Base-by-base conservation (phyloP, 2,888 invertebrate species). In the Parapristionchus giblindavisi region DNA sequence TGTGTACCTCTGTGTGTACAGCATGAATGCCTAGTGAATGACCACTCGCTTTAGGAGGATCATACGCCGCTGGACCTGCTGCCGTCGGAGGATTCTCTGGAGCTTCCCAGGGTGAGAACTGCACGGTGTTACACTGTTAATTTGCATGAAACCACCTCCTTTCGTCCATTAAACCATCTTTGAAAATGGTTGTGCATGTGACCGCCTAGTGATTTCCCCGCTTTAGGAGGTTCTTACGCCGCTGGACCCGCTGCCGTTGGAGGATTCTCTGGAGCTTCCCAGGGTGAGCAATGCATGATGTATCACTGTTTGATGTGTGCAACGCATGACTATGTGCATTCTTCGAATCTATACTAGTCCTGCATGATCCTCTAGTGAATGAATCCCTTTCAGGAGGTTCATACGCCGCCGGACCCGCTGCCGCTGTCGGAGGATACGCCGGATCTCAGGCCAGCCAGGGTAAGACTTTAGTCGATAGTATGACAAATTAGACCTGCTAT, bases 181-280 rank as follows among this genome's bases (percentile, higher is more conserved):
- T 11, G 56, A 32, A 56, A 14, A 56, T 27, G 56, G 56, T 56
- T 32, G 29, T 14, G 56, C 32, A 56, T 24, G 11, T 27, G 27
- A 56, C 32, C 56, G 29, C 2, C 2, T 56, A 56, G 27, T 27
- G 29, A 56, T 17, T 17, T 27, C 27, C 27, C 56, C 29, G 11
- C 29, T 24, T 21, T 17, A 43, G 63, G 63, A 65, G 40, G 36
- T 32, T 43, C 43, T 5, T 65, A 65, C 63, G 63, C 63, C n/a
- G 27, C 66, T 27, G 60, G 52, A 52, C 52, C 61, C 61, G 75
- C 71, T 63, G 75, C 56, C 29, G 76, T 51, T n/a, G 76, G 71
- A 70, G 73, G 75, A 73, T 68, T 24, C 68, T 5, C 52, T 40
- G 68, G 68, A 54, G 54, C 54, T 52, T 66, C 73, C 66, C 61